Conservation (phyloP, 2,888 invertebrate species). For the Pammene fasciana region DNA sequence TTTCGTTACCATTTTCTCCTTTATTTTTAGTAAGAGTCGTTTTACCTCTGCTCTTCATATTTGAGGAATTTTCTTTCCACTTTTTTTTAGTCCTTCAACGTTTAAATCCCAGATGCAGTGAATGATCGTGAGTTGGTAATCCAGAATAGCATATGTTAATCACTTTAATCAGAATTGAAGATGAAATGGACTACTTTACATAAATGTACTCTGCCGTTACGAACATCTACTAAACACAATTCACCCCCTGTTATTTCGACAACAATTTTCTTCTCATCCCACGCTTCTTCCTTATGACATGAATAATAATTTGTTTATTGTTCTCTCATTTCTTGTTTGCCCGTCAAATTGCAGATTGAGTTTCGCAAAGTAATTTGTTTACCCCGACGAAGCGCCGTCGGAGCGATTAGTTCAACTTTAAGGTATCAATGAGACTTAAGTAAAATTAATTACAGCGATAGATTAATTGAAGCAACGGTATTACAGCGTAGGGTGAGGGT, state of each 20-base stretch:
- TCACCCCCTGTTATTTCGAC: slow-evolving; percentile 58
- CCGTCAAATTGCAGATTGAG: slow-evolving; percentile 48
- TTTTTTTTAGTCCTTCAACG: too few species aligned
- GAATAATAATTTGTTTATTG: slow-evolving; percentile 72
- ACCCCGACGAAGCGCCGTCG: slow-evolving; percentile 48
- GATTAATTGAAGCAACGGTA: slow-evolving; percentile 31
- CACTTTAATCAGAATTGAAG: neutral
- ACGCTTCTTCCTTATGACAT: slow-evolving; percentile 56
- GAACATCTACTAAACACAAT: slow-evolving; percentile 53
- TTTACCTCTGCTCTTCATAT: too few species aligned
- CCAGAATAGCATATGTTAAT: too few species aligned
- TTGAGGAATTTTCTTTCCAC: too few species aligned
- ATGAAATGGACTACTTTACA: slow-evolving; percentile 2
- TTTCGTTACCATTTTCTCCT: too few species aligned
- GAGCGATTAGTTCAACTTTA: slow-evolving; percentile 44
- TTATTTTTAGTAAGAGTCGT: too few species aligned
- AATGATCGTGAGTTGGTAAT: too few species aligned
- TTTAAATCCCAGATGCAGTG: too few species aligned
- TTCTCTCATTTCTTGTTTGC: slow-evolving; percentile 58
- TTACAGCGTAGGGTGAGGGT: slow-evolving; percentile 19
- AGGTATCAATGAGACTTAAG: slow-evolving; percentile 41
- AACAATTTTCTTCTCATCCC: slow-evolving; percentile 58
- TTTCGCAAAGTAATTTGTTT: slow-evolving; percentile 58
- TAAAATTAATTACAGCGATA: slow-evolving; percentile 40
- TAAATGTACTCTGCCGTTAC: neutral